Conservation (phyloP, 2,888 invertebrate genomes). For the Melolontha melolontha region DNA sequence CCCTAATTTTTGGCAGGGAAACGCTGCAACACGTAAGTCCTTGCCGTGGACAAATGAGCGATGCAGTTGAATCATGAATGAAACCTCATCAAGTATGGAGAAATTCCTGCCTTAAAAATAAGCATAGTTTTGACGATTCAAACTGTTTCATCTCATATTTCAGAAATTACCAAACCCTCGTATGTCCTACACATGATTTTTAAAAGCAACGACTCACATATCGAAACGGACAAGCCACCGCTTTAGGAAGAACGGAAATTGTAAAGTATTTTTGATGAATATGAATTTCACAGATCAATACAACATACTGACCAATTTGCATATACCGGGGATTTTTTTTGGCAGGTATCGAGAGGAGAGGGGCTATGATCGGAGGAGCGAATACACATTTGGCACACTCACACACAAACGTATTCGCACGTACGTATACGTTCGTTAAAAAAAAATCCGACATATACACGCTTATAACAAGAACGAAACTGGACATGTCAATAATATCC, state of each 20-base stretch:
- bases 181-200: too few relatives aligned
- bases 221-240: not conserved
- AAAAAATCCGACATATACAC: conserved; percentile 39
- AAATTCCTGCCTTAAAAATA: too few relatives aligned
- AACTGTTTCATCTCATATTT: too few relatives aligned
- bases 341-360: conserved; percentile 8
- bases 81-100: too few relatives aligned
- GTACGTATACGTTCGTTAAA: conserved; percentile 1
- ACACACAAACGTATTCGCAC: not conserved
- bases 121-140: too few relatives aligned
- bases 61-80: too few relatives aligned
- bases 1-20: too few relatives aligned
- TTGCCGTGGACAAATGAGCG: too few relatives aligned
- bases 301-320: conserved; percentile 41
- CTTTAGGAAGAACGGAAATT: conserved; percentile 40
- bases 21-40: too few relatives aligned
- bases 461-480: conserved; percentile 43
- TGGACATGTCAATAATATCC: conserved; percentile 43
- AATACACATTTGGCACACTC: not conserved
- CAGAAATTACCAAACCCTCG: too few relatives aligned
- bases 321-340: conserved; percentile 29
- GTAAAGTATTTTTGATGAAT: conserved; percentile 44
- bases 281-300: conserved; percentile 43
- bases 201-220: too few relatives aligned
- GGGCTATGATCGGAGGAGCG: not conserved